A percentile compares a stretch with the other conserved stretches of the same genome.
Evolutionary conservation across 2,888 invertebrate genomes (phyloP).

Genomic region (Augochlorella aurata): DNA sequence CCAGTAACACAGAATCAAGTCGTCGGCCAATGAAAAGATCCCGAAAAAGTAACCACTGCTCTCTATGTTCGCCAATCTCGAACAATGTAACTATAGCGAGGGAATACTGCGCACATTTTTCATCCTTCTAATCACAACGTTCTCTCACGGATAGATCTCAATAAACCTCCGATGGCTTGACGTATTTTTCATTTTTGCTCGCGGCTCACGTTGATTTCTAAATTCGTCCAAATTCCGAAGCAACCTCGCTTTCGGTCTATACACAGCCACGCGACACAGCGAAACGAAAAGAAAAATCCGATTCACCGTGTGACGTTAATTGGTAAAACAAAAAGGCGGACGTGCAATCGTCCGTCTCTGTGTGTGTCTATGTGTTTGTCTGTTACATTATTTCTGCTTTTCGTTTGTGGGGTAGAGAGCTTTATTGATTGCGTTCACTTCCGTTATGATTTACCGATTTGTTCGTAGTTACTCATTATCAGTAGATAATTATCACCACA

Average conservation of each 20-base stretch:
- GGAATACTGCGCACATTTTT: background rate
- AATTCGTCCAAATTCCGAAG: background rate
- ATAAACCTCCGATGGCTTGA: background rate
- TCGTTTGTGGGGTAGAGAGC: constrained; percentile 87
- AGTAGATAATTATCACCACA: constrained; percentile 79
- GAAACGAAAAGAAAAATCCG: constrained; percentile 4
- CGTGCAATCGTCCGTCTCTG: constrained; percentile 30
- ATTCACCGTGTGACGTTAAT: background rate
- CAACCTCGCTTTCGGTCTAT: constrained; percentile 23
- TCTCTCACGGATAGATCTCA: background rate
- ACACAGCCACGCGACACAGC: constrained; percentile 20
- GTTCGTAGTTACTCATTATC: constrained; percentile 75
- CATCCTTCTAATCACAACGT: constrained; percentile 14
- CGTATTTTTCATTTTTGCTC: background rate
- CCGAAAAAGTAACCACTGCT: background rate
- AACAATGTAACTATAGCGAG: background rate
- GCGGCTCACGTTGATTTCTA: background rate
- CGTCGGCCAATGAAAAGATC: background rate
- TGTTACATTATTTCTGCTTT: constrained; percentile 78
- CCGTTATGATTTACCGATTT: constrained; percentile 70
- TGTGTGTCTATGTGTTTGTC: constrained; percentile 68
- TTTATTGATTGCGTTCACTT: constrained; percentile 81
- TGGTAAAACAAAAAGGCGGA: background rate
- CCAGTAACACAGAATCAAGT: no score
- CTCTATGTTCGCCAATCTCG: background rate